These are phyloP conservation scores for Asarcornis scutulata DNA, from an alignment of 2,113 vertebrate species.

Conservation along the genomic window DNA sequence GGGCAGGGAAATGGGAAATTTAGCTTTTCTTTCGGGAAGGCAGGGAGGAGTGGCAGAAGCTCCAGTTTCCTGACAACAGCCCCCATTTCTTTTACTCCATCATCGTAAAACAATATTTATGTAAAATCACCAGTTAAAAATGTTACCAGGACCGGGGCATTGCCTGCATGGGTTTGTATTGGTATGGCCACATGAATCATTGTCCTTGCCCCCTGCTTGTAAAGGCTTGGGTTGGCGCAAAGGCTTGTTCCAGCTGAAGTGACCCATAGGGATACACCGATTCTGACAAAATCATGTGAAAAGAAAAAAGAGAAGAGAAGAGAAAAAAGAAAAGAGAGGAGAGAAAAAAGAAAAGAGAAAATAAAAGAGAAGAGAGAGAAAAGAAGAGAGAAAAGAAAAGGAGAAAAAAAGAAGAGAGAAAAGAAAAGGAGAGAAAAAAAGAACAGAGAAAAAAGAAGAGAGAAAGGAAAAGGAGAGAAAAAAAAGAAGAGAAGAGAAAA, in stretches of 20 bases:
- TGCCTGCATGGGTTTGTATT: background rate
- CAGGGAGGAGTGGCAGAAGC: background rate
- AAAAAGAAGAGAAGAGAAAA: too few species aligned
- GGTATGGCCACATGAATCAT: background rate
- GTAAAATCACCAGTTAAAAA: rapidly evolving
- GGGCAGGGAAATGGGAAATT: background rate
- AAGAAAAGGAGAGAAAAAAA: too few species aligned
- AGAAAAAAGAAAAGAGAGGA: too few species aligned
- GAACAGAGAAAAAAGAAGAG: too few species aligned
- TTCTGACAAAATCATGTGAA: rapidly evolving
- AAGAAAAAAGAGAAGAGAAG: background rate
- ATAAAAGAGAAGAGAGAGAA: too few species aligned
- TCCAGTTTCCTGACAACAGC: background rate
- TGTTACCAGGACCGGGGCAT: rapidly evolving
- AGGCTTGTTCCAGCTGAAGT: background rate
- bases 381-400: too few species aligned
- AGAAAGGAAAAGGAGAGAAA: too few species aligned
- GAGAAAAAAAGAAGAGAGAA: too few species aligned
- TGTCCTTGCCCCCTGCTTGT: background rate
- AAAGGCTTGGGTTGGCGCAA: background rate
- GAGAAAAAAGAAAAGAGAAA: too few species aligned
- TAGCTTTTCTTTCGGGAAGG: background rate
- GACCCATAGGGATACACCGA: background rate
- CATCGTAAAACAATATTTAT: background rate
- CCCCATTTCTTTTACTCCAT: background rate